Percentiles rank a stretch among this genome's conserved stretches.
Evolutionary conservation across 23 tunicate species (phyloP).

Genomic region (Phallusia fumigata): DNA sequence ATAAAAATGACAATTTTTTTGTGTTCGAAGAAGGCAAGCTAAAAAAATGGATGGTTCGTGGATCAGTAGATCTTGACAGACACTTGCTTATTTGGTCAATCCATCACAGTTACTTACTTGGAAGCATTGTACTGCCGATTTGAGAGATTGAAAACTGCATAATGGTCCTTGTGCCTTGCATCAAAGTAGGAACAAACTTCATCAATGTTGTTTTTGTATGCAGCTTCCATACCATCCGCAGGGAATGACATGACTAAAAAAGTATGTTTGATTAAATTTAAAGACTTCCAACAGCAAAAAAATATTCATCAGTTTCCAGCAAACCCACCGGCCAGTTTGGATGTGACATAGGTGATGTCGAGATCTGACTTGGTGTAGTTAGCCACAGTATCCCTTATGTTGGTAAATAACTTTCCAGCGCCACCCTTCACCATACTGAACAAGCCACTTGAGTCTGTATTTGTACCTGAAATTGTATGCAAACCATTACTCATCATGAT

Average conservation of each 20-base stretch:
- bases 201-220: conserved; percentile 88
- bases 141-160: conserved; percentile 80
- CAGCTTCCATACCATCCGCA: conserved; percentile 88
- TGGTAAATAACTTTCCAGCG: conserved; percentile 80
- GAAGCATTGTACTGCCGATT: conserved; percentile 64
- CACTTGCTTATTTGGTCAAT: background rate
- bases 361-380: conserved; percentile 88
- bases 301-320: no score
- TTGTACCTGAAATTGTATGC: background rate
- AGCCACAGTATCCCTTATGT: conserved; percentile 90
- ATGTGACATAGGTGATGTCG: conserved; percentile 81
- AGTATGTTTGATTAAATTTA: background rate
- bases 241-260: conserved; percentile 83
- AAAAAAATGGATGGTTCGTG: no score
- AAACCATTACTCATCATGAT: no score
- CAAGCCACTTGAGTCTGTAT: conserved; percentile 38
- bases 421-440: conserved; percentile 90
- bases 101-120: conserved; percentile 50
- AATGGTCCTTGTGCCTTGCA: conserved; percentile 61
- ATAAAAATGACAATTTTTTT: no score
- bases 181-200: conserved; percentile 54
- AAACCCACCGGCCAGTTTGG: conserved; percentile 65
- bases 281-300: background rate
- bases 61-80: background rate
- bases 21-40: no score